Base-by-base conservation (phyloP, 2,888 invertebrate genomes). In the Petrophora chlorosata region DNA sequence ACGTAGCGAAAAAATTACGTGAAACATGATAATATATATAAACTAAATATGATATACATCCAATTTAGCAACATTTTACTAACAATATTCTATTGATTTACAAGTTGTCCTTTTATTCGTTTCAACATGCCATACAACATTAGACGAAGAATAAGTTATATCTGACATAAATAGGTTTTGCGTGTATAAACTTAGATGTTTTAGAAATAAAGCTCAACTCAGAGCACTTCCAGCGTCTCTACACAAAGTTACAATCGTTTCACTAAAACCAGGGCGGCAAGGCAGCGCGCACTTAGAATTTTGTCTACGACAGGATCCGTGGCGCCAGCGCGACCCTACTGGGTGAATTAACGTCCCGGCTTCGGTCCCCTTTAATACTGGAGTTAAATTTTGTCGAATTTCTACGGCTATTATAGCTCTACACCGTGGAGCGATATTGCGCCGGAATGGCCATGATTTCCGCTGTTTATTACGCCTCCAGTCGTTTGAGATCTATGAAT, bases 301-400 rank as follows among this genome's bases (percentile, higher is more conserved):
- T 87, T 81, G 85, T 86, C 82, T 83, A 87, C 86, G 85, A 84
- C 79, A 86, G 85, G 88, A 89, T 82, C 73, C 52, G 59, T 73
- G 90, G 89, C 90, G 90, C 90, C 90, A 83, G 53, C 69, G 71
- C 82, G 86, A 83, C 89, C 89, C 90, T 88, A 87, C 87, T 85
- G 80, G 85, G 88, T 83, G 79, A 87, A 87, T 87, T 88, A 88
- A 87, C 87, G 85, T 85, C 85, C 71, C 78, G 77, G 70, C 76
- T 66, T 66, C 73, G 54, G 79, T 83, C 87, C 88, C 89, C 88
- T 87, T 85, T 86, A 89, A 89, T 86, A 85, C 84, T 77, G 72
- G 82, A 86, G 83, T 90, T 87, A 90, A 90, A 90, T 88, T 88
- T 86, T 82, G 82, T 85, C 82, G 85, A 89, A 88, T 86, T 89